Evolutionary conservation across 2,797 vertebrate genomes (phyloP), one percentile per base, ranked within the genome.

Genomic region (Leptoclinus maculatus): DNA sequence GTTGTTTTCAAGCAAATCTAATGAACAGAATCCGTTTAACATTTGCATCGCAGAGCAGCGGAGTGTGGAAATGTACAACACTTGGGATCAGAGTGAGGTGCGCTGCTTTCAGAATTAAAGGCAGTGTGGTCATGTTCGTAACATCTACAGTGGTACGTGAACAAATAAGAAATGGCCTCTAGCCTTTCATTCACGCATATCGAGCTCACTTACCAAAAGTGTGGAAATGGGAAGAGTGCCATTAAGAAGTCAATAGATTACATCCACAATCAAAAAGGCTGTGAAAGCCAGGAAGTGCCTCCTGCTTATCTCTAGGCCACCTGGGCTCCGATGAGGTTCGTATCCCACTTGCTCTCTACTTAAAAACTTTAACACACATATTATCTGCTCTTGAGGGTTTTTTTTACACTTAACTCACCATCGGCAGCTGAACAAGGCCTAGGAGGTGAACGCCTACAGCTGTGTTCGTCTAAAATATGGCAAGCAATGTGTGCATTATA

Each of bases 11-110:
- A 77, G 21, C 21, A 62, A 34, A 75, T 65, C 6, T 70, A 65
- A 60, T 45, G 39, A 83, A 72, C 7, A 45, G 4, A 87, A 74
- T 78, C 66, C 59, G 73, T 71, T 74, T 56, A 54, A 60, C 38
- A 63, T 68, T 69, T 62, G 16, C 60, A 60, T 66, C 74, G 67
- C 23, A 56, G 21, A 68, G 51, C n/a, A 65, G 27, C 78, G n/a
- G 29, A 64, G 63, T 71, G 81, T 27, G 45, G 17, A 16, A 23
- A 53, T 68, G 66, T 32, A 21, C 41, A 68, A 71, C 64, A 43
- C 53, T 16, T 32, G 27, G 7, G 41, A 74, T 82, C 63, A 73
- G n/a, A 36, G 69, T 69, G 62, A 71, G 43, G 45, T 76, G 59
- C 63, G 62, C 51, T 66, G 76, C 25, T 14, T 78, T 78, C 51